phyloP scores from a whole-genome alignment of 2,888 invertebrate genomes.

The Linyphia triangularis region DNA sequence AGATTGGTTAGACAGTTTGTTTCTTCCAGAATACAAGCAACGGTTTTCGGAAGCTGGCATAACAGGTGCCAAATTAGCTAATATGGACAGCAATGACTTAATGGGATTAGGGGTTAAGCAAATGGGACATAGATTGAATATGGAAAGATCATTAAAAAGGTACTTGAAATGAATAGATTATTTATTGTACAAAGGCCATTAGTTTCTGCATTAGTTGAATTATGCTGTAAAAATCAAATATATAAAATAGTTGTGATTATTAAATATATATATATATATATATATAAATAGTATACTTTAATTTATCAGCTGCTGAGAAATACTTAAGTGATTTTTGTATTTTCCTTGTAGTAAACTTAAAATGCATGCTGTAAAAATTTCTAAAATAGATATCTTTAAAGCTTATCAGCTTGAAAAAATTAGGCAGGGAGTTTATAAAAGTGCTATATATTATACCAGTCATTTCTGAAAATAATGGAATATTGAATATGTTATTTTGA shows the following conservation, averaged over 20 bases:
- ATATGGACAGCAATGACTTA: slow-evolving; percentile 82
- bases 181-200: slow-evolving; percentile 36
- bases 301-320: slow-evolving; percentile 59
- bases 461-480: slow-evolving; percentile 59
- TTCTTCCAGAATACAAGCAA: slow-evolving; percentile 82
- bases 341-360: slow-evolving; percentile 55
- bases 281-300: not conserved
- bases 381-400: slow-evolving; percentile 61
- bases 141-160: slow-evolving; percentile 72
- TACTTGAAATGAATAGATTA: slow-evolving; percentile 69
- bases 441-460: slow-evolving; percentile 68
- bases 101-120: slow-evolving; percentile 83
- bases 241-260: slow-evolving; percentile 72
- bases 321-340: slow-evolving; percentile 61
- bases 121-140: slow-evolving; percentile 81
- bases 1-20: slow-evolving; percentile 82
- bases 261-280: slow-evolving; percentile 50
- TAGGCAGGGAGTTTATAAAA: slow-evolving; percentile 57
- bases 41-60: slow-evolving; percentile 81
- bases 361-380: slow-evolving; percentile 71
- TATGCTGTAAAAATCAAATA: slow-evolving; percentile 68
- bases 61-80: slow-evolving; percentile 81
- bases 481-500: slow-evolving; percentile 52
- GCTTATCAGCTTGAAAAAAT: slow-evolving; percentile 67
- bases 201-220: slow-evolving; percentile 63